Evolutionary conservation across 2,113 vertebrate genomes (phyloP).

Genomic region (Oreocharis arfaki): DNA sequence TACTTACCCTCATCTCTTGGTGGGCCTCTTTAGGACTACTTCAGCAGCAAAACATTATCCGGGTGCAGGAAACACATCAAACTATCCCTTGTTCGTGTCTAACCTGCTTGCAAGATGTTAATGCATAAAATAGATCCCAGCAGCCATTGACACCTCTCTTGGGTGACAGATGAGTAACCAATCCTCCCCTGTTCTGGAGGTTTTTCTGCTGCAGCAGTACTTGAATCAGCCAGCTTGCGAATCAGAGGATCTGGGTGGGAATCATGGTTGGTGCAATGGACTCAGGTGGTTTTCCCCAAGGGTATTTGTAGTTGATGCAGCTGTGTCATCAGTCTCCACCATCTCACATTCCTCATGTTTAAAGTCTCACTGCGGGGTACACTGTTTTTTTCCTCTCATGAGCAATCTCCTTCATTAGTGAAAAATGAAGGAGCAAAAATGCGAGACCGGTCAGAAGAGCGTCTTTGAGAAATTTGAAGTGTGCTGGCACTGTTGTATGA

Average conservation of each 20-base stretch:
- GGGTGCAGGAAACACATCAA: neutral
- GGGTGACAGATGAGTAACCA: neutral
- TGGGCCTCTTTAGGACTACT: neutral
- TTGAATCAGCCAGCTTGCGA: neutral
- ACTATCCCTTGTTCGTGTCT: neutral
- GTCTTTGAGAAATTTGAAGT: neutral
- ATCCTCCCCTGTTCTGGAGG: neutral
- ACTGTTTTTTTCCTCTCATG: neutral
- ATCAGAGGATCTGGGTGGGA: neutral
- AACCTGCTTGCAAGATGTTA: neutral
- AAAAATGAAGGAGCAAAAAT: neutral
- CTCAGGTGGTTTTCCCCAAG: neutral
- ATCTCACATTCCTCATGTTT: accelerated
- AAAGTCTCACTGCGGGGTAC: neutral
- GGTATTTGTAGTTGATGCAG: neutral
- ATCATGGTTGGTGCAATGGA: neutral
- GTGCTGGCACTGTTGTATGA: neutral
- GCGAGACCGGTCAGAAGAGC: neutral
- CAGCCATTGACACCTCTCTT: neutral
- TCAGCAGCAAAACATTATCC: neutral
- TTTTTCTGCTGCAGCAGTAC: neutral
- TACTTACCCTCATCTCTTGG: neutral
- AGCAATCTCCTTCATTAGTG: neutral
- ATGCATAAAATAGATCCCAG: neutral
- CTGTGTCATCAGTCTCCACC: neutral